Percentiles rank a stretch among this genome's conserved stretches.
Conservation (phyloP, 2,888 invertebrate species). For the Cephus sareptanus region DNA sequence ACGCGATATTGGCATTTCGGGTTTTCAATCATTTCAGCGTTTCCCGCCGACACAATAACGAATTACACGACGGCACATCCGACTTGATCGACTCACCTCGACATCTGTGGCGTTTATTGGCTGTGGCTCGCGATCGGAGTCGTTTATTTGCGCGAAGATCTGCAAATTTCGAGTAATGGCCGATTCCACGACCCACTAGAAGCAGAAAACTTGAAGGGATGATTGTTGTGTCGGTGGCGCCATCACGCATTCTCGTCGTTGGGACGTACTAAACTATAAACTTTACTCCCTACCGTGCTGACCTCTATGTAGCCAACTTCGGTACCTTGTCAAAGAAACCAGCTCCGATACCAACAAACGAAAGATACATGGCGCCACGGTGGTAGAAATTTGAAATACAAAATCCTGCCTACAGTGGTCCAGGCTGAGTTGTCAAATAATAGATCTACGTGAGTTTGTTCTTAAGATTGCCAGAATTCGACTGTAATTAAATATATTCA, state of each 20-base stretch:
- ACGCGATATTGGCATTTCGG: constrained; percentile 39
- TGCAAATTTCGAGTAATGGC: constrained; percentile 47
- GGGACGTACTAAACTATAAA: neutral
- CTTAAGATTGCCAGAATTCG: neutral
- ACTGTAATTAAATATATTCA: neutral
- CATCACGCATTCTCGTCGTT: constrained; percentile 34
- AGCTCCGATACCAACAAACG: neutral
- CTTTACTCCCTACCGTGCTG: constrained; percentile 17
- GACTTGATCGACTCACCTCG: constrained; percentile 28
- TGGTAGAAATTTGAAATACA: neutral
- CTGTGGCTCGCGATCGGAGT: constrained; percentile 9
- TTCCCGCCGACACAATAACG: constrained; percentile 21
- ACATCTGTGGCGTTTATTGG: constrained; percentile 25
- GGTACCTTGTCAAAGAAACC: neutral
- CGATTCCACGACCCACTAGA: constrained; percentile 47
- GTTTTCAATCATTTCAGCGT: constrained; percentile 2
- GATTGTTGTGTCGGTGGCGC: constrained; percentile 40
- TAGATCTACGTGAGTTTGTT: neutral
- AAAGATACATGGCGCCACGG: neutral
- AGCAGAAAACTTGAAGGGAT: constrained; percentile 46
- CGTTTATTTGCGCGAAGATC: constrained; percentile 28
- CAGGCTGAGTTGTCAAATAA: neutral
- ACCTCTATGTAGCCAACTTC: constrained; percentile 17
- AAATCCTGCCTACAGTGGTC: neutral
- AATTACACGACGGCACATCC: constrained; percentile 10